Evolutionary conservation across 2,113 vertebrate species (phyloP).

Genomic region (Psephotus haematonotus): DNA sequence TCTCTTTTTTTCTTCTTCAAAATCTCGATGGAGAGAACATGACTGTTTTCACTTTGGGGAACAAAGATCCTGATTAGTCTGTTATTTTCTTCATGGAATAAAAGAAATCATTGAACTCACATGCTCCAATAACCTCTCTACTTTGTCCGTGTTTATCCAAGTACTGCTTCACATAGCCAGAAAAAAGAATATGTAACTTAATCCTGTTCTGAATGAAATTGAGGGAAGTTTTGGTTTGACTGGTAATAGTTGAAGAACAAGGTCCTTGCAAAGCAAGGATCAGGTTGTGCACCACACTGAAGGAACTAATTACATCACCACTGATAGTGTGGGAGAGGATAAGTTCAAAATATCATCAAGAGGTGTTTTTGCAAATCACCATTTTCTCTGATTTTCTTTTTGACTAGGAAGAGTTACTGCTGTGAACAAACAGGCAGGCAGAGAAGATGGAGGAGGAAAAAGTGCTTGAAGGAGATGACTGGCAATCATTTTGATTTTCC

Average conservation of each 20-base stretch:
- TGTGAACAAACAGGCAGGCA: neutral
- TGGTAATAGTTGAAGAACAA: neutral
- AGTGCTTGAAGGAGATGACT: neutral
- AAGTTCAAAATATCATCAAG: neutral
- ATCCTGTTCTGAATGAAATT: neutral
- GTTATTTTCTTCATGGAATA: neutral
- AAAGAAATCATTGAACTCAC: neutral
- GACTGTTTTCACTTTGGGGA: rapidly evolving
- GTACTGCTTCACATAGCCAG: neutral
- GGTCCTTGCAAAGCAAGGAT: neutral
- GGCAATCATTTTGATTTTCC: neutral
- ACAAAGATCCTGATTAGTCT: neutral
- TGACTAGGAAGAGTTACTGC: neutral
- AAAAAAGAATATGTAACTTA: neutral
- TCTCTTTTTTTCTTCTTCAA: neutral
- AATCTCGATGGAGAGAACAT: neutral
- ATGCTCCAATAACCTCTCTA: neutral
- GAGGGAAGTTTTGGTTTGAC: neutral
- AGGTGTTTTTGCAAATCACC: neutral
- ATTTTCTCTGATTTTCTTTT: neutral
- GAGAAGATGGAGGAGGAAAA: neutral
- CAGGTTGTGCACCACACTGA: neutral
- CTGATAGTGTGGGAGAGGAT: neutral
- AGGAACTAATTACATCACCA: neutral
- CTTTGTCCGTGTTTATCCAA: neutral